Evolutionary conservation across 1,140 invertebrate species (phyloP).

Genomic region (Drosophila takahashii): DNA sequence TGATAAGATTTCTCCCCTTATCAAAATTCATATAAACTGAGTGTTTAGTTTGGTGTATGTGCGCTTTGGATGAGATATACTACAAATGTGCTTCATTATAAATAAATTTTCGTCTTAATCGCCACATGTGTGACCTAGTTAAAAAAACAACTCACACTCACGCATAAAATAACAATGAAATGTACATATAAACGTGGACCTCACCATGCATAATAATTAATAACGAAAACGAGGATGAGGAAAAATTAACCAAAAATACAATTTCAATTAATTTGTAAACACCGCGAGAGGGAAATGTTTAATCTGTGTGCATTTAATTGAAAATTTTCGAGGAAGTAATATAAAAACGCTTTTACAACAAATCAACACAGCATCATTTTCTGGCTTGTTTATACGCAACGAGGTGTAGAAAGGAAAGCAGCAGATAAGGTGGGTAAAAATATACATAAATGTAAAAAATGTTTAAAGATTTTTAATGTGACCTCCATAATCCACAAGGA

Average conservation of each 20-base stretch:
- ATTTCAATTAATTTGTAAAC: slow-evolving; percentile 58
- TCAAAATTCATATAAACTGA: slow-evolving; percentile 62
- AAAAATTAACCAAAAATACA: slow-evolving; percentile 55
- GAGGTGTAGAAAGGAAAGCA: slow-evolving; percentile 18
- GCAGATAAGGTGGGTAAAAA: slow-evolving; percentile 30
- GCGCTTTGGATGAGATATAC: slow-evolving; percentile 46
- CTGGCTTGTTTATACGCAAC: slow-evolving; percentile 30
- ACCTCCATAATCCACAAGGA: background rate
- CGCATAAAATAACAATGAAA: slow-evolving; percentile 61
- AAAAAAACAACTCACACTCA: slow-evolving; percentile 52
- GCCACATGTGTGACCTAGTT: slow-evolving; percentile 78
- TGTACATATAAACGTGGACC: slow-evolving; percentile 68
- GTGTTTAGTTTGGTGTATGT: slow-evolving; percentile 39
- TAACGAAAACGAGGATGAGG: slow-evolving; percentile 36
- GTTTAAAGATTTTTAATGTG: slow-evolving; percentile 10
- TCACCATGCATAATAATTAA: slow-evolving; percentile 70
- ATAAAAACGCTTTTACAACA: slow-evolving; percentile 46
- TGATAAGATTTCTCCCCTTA: slow-evolving; percentile 70
- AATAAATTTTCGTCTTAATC: slow-evolving; percentile 75
- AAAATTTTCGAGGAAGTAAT: slow-evolving; percentile 60
- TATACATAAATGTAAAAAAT: slow-evolving; percentile 4
- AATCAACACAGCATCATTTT: slow-evolving; percentile 13
- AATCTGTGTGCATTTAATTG: slow-evolving; percentile 52
- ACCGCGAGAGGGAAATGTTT: slow-evolving; percentile 44
- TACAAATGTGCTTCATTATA: slow-evolving; percentile 42